Percentiles rank a stretch among this genome's conserved stretches.
Conservation (phyloP, 2,888 invertebrate genomes). For the Drosophila mimica region DNA sequence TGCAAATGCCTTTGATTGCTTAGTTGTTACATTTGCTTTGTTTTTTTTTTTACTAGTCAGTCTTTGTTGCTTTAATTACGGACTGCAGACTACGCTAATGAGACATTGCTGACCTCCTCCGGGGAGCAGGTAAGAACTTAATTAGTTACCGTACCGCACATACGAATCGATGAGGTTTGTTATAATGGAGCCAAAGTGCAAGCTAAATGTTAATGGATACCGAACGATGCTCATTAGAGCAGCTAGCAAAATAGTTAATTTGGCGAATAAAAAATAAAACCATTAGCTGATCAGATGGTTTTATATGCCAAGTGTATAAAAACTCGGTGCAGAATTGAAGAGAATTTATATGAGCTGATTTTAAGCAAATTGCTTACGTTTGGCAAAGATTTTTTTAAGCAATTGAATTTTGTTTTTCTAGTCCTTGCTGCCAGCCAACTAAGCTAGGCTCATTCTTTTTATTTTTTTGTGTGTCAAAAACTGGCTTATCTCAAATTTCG, state of each 20-base stretch:
- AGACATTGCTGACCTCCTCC: conserved; percentile 36
- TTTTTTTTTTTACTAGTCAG: conserved; percentile 7
- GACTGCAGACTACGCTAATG: conserved; percentile 56
- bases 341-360: not conserved
- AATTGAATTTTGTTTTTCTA: not conserved
- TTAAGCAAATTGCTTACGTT: not conserved
- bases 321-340: not conserved
- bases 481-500: conserved; percentile 12
- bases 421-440: not conserved
- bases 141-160: conserved; percentile 57
- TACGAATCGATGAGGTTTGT: conserved; percentile 50
- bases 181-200: conserved; percentile 59
- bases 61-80: conserved; percentile 56
- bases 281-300: conserved; percentile 3
- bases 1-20: conserved; percentile 61
- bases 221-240: conserved; percentile 55
- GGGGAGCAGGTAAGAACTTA: conserved; percentile 48
- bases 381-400: not conserved
- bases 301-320: not conserved
- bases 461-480: not conserved
- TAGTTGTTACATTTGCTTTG: conserved; percentile 26
- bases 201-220: conserved; percentile 65
- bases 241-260: conserved; percentile 16
- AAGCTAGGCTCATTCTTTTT: not conserved
- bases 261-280: not conserved